These are phyloP conservation scores for Leucoma salicis DNA, from an alignment of 2,888 invertebrate species.

Conservation along the genomic window DNA sequence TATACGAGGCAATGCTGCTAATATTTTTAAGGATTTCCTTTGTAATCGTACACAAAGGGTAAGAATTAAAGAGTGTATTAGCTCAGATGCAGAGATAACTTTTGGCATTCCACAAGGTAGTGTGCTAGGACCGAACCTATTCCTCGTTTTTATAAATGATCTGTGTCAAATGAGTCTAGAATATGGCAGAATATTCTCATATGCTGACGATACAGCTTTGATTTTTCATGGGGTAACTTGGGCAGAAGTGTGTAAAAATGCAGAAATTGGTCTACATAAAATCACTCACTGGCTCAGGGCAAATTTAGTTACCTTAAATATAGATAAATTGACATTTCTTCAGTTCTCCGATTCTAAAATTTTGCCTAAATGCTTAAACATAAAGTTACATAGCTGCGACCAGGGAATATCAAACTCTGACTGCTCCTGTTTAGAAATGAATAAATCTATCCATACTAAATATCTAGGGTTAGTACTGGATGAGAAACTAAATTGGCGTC, in stretches of 20 bases:
- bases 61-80: not conserved
- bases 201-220: not conserved
- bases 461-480: too few species aligned
- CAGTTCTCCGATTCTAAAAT: too few species aligned
- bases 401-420: too few species aligned
- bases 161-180: not conserved
- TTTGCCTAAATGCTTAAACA: too few species aligned
- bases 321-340: too few species aligned
- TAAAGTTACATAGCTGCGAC: too few species aligned
- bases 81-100: not conserved
- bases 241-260: not conserved
- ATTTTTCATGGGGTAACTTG: not conserved
- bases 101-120: not conserved
- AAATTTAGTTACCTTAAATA: too few species aligned
- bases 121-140: not conserved
- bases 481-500: too few species aligned
- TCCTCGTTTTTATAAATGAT: not conserved
- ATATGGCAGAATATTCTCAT: not conserved
- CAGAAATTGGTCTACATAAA: not conserved
- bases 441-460: too few species aligned
- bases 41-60: not conserved
- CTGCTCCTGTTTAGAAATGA: too few species aligned
- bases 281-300: too few species aligned
- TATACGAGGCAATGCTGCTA: not conserved
- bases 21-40: not conserved